These are phyloP conservation scores for Tethya wilhelma DNA, from an alignment of 37 sponge, comb jelly and placozoan species.

Conservation along the genomic window DNA sequence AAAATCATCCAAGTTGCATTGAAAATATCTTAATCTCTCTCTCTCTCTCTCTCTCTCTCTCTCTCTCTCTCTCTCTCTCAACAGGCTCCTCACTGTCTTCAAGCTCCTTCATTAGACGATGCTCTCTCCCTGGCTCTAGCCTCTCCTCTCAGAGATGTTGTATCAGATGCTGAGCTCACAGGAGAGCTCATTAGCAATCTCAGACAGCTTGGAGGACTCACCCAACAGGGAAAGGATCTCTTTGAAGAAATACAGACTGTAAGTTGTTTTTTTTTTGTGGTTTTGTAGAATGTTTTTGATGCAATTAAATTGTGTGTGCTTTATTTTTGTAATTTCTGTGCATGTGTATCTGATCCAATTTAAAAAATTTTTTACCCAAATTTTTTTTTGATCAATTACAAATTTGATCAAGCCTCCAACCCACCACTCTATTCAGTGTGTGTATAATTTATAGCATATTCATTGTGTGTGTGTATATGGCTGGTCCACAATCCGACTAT, in stretches of 20 bases:
- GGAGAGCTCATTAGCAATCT: constrained; percentile 47
- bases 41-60: neutral
- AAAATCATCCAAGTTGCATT: neutral
- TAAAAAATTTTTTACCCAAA: too few species aligned
- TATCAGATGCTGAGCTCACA: constrained; percentile 59
- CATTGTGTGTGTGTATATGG: too few species aligned
- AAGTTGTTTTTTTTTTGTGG: neutral
- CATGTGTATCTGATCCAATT: constrained; percentile 1
- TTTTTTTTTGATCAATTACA: too few species aligned
- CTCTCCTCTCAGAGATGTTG: constrained; percentile 57
- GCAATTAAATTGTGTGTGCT: neutral
- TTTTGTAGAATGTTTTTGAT: neutral
- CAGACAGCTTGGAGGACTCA: constrained; percentile 46
- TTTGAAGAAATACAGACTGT: constrained; percentile 66
- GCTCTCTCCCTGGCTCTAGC: constrained; percentile 43
- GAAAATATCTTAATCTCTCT: neutral
- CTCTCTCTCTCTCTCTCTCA: neutral
- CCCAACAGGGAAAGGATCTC: constrained; percentile 55
- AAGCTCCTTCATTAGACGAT: constrained; percentile 23
- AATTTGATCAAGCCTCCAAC: too few species aligned
- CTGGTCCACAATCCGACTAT: too few species aligned
- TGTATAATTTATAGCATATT: too few species aligned
- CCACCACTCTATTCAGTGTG: too few species aligned
- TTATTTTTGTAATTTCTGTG: neutral
- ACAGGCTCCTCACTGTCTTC: constrained; percentile 72